Base-by-base conservation (phyloP, 2,888 invertebrate genomes). In the Ceramica pisi region DNA sequence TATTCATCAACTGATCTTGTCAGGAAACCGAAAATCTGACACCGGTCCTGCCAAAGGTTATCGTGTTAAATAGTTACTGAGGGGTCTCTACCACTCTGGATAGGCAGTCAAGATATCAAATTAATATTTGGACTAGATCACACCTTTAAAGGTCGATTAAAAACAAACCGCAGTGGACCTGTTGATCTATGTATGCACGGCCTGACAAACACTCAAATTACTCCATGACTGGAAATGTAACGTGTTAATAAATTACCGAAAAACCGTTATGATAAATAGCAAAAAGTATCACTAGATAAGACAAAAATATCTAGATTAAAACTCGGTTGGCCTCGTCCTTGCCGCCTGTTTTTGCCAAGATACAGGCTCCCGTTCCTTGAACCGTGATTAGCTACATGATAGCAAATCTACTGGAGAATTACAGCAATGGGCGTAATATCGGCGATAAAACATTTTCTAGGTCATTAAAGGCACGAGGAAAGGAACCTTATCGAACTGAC, bases 321-420 rank as follows among this genome's bases (percentile, higher is more conserved):
- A 50, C 23, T 48, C 23, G 10, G 73, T 57, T 56, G 38, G 1
- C 51, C 46, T 72, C 65, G 61, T 62, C 26, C 62, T 56, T 61
- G 44, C n/a, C 48, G 44, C n/a, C 48, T 60, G 60, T 35, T 23
- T 72, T 57, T 46, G 8, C 57, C 41, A 38, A 51, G 76, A 59
- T 60, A 68, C 46, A 31, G 16, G 12, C n/a, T 21, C 38, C 8
- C 4, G 35, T 53, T 55, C n/a, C n/a, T 71, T 64, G 53, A 64
- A 74, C 41, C 26, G 14, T 63, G 23, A 55, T 50, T 41, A 31
- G 4, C 31, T 31, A 65, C 0, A 3, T n/a, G 65, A 61, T 61
- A 79, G 16, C 9, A 16, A 57, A 48, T 63, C 35, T 50, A 48
- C 9, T 12, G 12, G 19, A 50, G 21, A 23, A 48, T 63, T 51